Base-by-base conservation (phyloP, 2,113 vertebrate genomes). In the Lampris megalopsis region DNA sequence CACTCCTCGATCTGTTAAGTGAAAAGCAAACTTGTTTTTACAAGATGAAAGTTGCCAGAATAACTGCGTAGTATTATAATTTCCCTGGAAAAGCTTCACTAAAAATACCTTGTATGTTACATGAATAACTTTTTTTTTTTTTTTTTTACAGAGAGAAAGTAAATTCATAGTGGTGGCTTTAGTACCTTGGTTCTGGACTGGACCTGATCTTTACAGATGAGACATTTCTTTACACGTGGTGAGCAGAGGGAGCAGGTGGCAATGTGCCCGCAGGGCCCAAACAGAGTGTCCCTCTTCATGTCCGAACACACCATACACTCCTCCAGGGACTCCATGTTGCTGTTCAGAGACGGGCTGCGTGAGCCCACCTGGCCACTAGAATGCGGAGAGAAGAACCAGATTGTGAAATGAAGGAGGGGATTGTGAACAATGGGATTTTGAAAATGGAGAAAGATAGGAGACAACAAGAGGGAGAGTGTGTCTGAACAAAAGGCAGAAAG, bases 301-400 rank as follows among this genome's bases (percentile, higher is more conserved):
- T 99, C 98, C 1, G 98, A 99, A 74, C 98, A 99, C 77, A 99
- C 98, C 98, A 99, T 99, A 60, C 98, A 99, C 86, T 99, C 98
- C 91, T 99, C 98, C 88, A 99, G 94, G 2, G 97, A 97, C 92
- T 99, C 98, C 56, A 96, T 97, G 90, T 97, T 97, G 92, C 95
- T 98, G 93, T 97, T 98, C 91, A 96, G 95, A 81, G 98, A 99
- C 0, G 98, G 98, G 88, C 98, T 99, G 73, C 97, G 95, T 38
- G 97, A 98, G 69, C 97, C 97, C 78, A 98, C 97, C 60, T 98
- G 98, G 77, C 97, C 97, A 78, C 98, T 99, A 86, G 3, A 73
- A 68, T n/a, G 63, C 4, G 0, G 45, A 13, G 36, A 8, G 4
- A 56, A 38, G 59, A 45, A 1, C 1, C 36, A 63, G 4, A 56